phyloP scores from a whole-genome alignment of 2,888 invertebrate species.

The Hecatera dysodea region DNA sequence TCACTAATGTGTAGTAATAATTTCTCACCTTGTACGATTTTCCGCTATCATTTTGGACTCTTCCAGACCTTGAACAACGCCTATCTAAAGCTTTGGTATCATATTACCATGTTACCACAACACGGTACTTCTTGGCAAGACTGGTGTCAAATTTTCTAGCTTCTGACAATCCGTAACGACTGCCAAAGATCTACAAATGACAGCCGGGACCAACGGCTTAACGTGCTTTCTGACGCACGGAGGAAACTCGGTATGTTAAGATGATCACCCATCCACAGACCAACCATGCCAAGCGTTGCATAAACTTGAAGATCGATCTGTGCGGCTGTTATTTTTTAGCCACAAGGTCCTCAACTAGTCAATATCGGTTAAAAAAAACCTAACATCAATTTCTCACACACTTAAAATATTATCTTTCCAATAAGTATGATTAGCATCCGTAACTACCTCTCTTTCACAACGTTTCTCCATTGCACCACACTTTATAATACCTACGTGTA shows the following conservation, averaged over 20 bases:
- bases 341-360: background rate
- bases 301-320: too few species aligned
- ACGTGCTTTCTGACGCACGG: too few species aligned
- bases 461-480: slow-evolving; percentile 63
- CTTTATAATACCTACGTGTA: slow-evolving; percentile 63
- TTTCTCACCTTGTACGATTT: background rate
- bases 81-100: background rate
- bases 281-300: too few species aligned
- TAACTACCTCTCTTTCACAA: slow-evolving; percentile 52
- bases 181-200: too few species aligned
- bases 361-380: background rate
- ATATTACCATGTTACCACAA: background rate
- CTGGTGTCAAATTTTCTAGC: too few species aligned
- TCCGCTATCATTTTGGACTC: background rate
- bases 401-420: slow-evolving; percentile 42
- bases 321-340: too few species aligned
- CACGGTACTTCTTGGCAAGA: too few species aligned
- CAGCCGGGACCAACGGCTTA: too few species aligned
- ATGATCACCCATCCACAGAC: too few species aligned
- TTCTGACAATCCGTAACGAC: too few species aligned
- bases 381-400: background rate
- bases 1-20: background rate
- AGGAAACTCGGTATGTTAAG: too few species aligned
- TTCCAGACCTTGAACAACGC: background rate
- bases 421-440: slow-evolving; percentile 48